These are phyloP conservation scores for Mallotus villosus DNA, from an alignment of 2,797 vertebrate genomes.

Conservation along the genomic window DNA sequence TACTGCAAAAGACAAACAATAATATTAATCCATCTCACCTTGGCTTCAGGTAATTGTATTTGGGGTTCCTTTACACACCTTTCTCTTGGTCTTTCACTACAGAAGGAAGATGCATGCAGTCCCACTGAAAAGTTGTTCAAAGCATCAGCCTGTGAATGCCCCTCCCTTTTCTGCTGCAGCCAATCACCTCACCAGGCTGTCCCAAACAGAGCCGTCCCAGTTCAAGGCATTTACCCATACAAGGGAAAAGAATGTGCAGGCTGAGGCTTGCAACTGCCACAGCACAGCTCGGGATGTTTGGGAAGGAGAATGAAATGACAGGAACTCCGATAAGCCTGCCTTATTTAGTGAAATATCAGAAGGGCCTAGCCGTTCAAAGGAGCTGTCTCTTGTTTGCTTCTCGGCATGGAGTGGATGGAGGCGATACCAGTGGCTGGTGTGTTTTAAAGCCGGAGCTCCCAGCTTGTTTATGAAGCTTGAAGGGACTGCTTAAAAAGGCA, in stretches of 20 bases:
- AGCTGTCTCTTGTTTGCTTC: conserved; percentile 30
- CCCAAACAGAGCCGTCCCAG: conserved; percentile 69
- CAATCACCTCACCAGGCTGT: conserved; percentile 62
- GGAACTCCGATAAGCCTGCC: conserved; percentile 79
- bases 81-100: conserved; percentile 57
- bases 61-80: conserved; percentile 56
- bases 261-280: conserved; percentile 55
- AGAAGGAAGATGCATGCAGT: conserved; percentile 62
- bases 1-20: neutral
- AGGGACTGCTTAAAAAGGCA: conserved; percentile 70
- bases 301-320: conserved; percentile 75
- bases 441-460: conserved; percentile 34
- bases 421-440: conserved; percentile 51
- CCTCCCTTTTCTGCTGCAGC: conserved; percentile 61
- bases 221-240: conserved; percentile 81
- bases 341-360: conserved; percentile 77
- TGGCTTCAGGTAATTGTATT: conserved; percentile 60
- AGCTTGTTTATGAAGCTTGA: conserved; percentile 20
- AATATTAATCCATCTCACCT: conserved; percentile 67
- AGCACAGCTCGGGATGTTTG: conserved; percentile 68
- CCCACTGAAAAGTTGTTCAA: conserved; percentile 76
- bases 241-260: conserved; percentile 83
- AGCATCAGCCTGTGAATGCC: conserved; percentile 59
- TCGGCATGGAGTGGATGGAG: conserved; percentile 33
- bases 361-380: conserved; percentile 52